Percentiles rank a stretch among this genome's conserved stretches.
These are phyloP conservation scores for Acanthochromis polyacanthus DNA, from an alignment of 2,113 vertebrate genomes.

Conservation along the genomic window DNA sequence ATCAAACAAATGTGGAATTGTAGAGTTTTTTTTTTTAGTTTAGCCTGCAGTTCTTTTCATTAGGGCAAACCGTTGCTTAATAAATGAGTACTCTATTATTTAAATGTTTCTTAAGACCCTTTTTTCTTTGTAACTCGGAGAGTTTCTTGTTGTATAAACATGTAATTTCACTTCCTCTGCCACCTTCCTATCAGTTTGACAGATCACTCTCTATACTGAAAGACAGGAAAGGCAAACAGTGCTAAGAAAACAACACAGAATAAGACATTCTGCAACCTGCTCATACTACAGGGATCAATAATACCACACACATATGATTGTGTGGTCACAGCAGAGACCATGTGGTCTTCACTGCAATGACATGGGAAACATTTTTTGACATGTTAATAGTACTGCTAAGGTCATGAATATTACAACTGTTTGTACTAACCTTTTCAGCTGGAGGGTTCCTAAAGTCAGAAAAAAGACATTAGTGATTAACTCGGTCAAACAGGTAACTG, in stretches of 20 bases:
- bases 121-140: neutral
- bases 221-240: slow-evolving; percentile 80
- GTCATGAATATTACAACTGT: slow-evolving; percentile 49
- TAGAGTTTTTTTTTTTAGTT: neutral
- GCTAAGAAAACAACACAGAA: slow-evolving; percentile 73
- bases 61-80: neutral
- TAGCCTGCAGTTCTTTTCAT: slow-evolving; percentile 1
- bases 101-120: neutral
- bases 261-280: slow-evolving; percentile 54
- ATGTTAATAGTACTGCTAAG: slow-evolving; percentile 63
- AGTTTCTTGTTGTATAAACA: slow-evolving; percentile 50
- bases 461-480: slow-evolving; percentile 26
- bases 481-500: neutral
- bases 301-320: slow-evolving; percentile 16
- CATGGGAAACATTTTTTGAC: slow-evolving; percentile 34
- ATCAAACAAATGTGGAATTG: slow-evolving; percentile 23
- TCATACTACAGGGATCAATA: slow-evolving; percentile 57
- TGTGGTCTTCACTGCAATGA: slow-evolving; percentile 11
- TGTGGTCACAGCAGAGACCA: neutral
- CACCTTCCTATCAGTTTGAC: slow-evolving; percentile 75
- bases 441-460: slow-evolving; percentile 1
- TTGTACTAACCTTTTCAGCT: slow-evolving; percentile 14
- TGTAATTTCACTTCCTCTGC: slow-evolving; percentile 77
- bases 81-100: neutral
- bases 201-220: slow-evolving; percentile 65